Evolutionary conservation across 2,113 vertebrate species (phyloP).

Genomic region (Ibidorhyncha struthersii): DNA sequence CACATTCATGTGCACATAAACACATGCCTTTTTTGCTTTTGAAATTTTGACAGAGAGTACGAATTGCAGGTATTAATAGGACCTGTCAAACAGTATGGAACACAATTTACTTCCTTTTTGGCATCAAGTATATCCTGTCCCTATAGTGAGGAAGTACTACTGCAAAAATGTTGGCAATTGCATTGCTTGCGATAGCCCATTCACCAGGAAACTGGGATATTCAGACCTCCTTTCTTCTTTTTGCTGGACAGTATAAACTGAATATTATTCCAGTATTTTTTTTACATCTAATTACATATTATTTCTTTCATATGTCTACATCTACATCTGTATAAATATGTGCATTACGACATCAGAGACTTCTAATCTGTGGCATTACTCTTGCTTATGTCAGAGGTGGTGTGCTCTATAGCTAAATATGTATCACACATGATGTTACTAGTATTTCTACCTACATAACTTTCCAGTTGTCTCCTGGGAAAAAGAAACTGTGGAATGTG

Average conservation of each 20-base stretch:
- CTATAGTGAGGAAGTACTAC: neutral
- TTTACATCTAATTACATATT: neutral
- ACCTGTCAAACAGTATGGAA: neutral
- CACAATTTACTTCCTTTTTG: neutral
- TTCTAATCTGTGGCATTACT: neutral
- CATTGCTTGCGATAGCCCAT: neutral
- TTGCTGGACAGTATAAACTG: neutral
- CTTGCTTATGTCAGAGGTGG: neutral
- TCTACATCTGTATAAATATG: neutral
- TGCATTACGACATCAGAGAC: no score
- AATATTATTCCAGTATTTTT: neutral
- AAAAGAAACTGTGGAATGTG: neutral
- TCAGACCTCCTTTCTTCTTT: neutral
- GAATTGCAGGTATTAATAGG: neutral
- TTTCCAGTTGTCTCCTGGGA: neutral
- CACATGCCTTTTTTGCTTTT: neutral
- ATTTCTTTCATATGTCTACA: neutral
- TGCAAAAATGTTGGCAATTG: neutral
- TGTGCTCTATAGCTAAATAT: neutral
- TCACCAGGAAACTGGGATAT: neutral
- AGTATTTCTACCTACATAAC: neutral
- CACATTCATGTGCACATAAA: neutral
- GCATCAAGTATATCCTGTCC: neutral
- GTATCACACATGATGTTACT: fast-evolving
- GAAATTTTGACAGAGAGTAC: neutral